Evolutionary conservation across 2,888 invertebrate species (phyloP).

Genomic region (Limnephilus marmoratus): DNA sequence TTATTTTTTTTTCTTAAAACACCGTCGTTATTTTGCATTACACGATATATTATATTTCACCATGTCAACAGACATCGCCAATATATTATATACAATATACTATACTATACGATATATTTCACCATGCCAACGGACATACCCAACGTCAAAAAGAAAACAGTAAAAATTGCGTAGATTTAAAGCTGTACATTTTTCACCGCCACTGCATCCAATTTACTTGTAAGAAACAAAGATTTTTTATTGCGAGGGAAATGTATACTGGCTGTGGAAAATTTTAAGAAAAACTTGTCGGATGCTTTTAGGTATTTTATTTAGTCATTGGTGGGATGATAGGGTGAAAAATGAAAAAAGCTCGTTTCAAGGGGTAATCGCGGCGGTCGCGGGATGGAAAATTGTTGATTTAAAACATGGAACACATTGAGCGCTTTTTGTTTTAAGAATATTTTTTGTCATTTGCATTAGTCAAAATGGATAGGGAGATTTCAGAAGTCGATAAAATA

Average conservation of each 20-base stretch:
- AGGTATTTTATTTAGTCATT: too few relatives aligned
- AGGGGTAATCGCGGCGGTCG: neutral
- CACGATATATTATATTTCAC: too few relatives aligned
- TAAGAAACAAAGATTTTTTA: neutral
- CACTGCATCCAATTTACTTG: slow-evolving; percentile 3
- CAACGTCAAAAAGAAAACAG: neutral
- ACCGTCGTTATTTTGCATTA: too few relatives aligned
- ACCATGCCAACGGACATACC: neutral
- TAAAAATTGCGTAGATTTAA: neutral
- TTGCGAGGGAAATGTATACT: neutral
- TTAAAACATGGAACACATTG: neutral
- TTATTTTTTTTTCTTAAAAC: too few relatives aligned
- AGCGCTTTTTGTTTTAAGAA: neutral
- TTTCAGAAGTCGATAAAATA: too few relatives aligned
- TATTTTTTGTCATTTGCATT: too few relatives aligned
- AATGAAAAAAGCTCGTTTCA: neutral
- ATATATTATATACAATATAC: too few relatives aligned
- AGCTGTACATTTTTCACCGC: neutral
- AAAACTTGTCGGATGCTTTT: too few relatives aligned
- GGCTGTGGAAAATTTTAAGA: neutral
- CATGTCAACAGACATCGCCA: too few relatives aligned
- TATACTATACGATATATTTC: neutral
- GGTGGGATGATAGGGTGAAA: neutral
- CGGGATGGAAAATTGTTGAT: neutral
- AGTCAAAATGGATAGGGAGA: too few relatives aligned